Percentiles rank a stretch among this genome's conserved stretches.
Conservation (phyloP, 2,113 vertebrate species). For the Asarcornis scutulata region DNA sequence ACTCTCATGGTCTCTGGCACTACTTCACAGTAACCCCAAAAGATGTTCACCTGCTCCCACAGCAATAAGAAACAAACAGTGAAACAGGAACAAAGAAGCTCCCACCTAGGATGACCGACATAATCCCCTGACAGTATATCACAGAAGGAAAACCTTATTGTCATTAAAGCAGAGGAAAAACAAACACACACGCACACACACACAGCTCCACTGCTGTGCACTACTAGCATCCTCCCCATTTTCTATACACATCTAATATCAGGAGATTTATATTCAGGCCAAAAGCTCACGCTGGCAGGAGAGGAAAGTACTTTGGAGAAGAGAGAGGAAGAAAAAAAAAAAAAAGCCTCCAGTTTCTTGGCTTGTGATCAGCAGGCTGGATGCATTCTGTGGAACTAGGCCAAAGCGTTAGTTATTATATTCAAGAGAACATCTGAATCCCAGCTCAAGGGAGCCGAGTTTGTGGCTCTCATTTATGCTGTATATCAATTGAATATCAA, state of each 20-base stretch:
- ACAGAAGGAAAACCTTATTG: background rate
- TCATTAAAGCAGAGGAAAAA: conserved; percentile 8
- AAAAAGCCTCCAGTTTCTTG: conserved; percentile 41
- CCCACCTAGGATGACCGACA: background rate
- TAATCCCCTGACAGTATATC: background rate
- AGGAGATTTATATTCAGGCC: conserved; percentile 63
- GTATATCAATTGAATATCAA: conserved; percentile 72
- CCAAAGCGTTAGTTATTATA: conserved; percentile 71
- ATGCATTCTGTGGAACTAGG: conserved; percentile 67
- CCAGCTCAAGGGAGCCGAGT: conserved; percentile 59
- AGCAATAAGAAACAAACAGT: conserved; percentile 28
- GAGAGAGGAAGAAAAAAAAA: background rate
- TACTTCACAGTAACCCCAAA: conserved; percentile 41
- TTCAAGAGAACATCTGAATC: conserved; percentile 72
- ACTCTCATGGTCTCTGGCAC: background rate
- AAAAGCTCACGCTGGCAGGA: conserved; percentile 53
- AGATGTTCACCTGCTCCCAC: conserved; percentile 46
- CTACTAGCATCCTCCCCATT: conserved; percentile 17
- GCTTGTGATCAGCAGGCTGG: conserved; percentile 64
- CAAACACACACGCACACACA: background rate
- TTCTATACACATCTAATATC: conserved; percentile 26
- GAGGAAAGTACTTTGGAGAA: conserved; percentile 57
- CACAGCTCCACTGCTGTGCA: background rate
- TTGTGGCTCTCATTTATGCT: conserved; percentile 68
- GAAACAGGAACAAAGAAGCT: conserved; percentile 25